Percentiles rank a stretch among this genome's conserved stretches.
phyloP scores from a whole-genome alignment of 2,113 vertebrate genomes.

The Poicephalus meyeri region DNA sequence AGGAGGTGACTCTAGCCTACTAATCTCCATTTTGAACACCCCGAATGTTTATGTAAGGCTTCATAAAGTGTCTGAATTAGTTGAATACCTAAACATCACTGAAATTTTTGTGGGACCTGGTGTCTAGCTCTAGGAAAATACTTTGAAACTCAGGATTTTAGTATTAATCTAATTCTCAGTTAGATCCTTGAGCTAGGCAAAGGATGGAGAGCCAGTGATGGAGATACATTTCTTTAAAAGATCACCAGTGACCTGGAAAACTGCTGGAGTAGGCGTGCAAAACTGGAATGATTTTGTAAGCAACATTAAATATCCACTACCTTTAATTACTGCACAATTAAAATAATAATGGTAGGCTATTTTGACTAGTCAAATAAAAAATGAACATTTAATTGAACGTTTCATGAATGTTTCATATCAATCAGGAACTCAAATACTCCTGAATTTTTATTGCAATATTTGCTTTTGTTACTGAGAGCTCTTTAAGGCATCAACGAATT shows the following conservation, averaged over 20 bases:
- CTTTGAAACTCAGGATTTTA: not conserved
- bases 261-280: not conserved
- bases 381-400: not conserved
- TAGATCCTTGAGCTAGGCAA: not conserved
- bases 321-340: not conserved
- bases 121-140: not conserved
- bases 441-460: slow-evolving; percentile 13
- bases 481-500: not conserved
- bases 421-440: not conserved
- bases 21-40: not conserved
- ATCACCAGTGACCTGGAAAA: not conserved
- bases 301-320: not conserved
- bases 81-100: not conserved
- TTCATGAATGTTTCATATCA: slow-evolving; percentile 20
- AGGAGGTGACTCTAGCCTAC: not conserved
- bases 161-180: not conserved
- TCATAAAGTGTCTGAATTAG: not conserved
- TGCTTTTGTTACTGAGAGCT: not conserved
- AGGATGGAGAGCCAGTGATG: not conserved
- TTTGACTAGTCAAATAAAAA: slow-evolving; percentile 34
- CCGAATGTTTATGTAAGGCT: not conserved
- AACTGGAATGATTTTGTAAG: not conserved
- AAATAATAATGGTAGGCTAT: not conserved
- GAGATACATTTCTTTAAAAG: not conserved
- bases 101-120: not conserved